Evolutionary conservation across 2,113 vertebrate genomes (phyloP).

Genomic region (Prunella himalayana): DNA sequence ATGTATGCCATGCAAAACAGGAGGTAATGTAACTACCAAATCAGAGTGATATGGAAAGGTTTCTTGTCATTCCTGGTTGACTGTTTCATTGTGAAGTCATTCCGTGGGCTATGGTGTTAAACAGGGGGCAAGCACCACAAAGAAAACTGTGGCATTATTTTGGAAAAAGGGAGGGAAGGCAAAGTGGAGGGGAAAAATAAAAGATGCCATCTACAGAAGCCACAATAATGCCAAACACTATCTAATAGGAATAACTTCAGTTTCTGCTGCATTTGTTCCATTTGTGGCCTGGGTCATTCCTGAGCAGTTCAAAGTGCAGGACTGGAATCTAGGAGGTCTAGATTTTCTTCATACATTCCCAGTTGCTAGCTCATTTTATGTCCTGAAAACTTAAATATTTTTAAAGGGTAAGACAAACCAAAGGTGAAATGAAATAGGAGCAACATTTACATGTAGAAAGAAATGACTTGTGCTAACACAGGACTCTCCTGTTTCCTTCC

Average conservation of each 20-base stretch:
- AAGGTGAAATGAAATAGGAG: background rate
- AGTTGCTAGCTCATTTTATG: background rate
- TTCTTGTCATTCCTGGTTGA: background rate
- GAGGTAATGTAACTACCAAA: background rate
- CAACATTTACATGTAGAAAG: background rate
- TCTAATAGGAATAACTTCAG: background rate
- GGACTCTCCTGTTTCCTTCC: background rate
- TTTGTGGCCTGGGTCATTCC: background rate
- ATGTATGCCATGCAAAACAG: background rate
- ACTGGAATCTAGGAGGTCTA: background rate
- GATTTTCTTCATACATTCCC: background rate
- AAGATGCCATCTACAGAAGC: background rate
- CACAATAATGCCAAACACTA: too few species aligned
- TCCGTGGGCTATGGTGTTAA: accelerated
- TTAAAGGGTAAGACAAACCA: background rate
- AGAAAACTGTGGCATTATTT: background rate
- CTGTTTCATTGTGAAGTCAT: background rate
- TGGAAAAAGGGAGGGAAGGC: background rate
- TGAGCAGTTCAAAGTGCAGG: background rate
- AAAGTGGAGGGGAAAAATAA: background rate
- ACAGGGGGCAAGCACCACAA: background rate
- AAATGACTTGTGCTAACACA: accelerated
- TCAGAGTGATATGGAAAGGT: background rate
- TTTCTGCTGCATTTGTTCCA: background rate
- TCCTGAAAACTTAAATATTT: background rate